Percentiles rank a stretch among this genome's conserved stretches.
Evolutionary conservation across 2,113 vertebrate species (phyloP).

Genomic region (Calyptomena viridis): DNA sequence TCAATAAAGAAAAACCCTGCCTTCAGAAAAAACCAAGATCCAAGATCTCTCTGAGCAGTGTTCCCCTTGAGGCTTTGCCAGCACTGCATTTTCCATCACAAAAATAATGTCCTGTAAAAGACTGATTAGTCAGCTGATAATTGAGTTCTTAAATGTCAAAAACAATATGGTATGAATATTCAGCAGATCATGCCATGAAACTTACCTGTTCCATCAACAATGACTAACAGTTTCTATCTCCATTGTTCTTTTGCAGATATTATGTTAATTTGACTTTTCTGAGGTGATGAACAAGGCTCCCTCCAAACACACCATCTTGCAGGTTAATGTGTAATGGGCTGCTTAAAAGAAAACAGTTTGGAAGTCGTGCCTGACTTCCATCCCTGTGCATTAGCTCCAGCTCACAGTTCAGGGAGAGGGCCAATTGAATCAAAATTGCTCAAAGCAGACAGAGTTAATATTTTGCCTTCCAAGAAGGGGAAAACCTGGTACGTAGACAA

Average conservation of each 20-base stretch:
- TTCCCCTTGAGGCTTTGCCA: conserved; percentile 61
- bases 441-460: neutral
- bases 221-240: conserved; percentile 68
- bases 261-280: conserved; percentile 79
- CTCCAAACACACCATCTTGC: conserved; percentile 61
- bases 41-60: conserved; percentile 38
- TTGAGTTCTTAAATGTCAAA: conserved; percentile 86
- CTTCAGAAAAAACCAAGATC: neutral
- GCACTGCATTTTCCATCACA: conserved; percentile 63
- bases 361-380: neutral
- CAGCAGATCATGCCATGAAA: conserved; percentile 77
- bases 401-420: neutral
- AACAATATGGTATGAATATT: conserved; percentile 83
- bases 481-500: neutral
- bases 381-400: neutral
- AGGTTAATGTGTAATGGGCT: conserved; percentile 58
- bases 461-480: neutral
- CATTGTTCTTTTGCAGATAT: conserved; percentile 78
- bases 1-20: neutral
- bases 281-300: conserved; percentile 71
- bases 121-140: conserved; percentile 84
- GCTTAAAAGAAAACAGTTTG: conserved; percentile 7
- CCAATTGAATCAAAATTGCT: neutral
- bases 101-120: conserved; percentile 77
- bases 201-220: conserved; percentile 78